Percentiles rank a stretch among this genome's conserved stretches.
Conservation (phyloP, 1,140 invertebrate species). For the Diorhabda carinulata region DNA sequence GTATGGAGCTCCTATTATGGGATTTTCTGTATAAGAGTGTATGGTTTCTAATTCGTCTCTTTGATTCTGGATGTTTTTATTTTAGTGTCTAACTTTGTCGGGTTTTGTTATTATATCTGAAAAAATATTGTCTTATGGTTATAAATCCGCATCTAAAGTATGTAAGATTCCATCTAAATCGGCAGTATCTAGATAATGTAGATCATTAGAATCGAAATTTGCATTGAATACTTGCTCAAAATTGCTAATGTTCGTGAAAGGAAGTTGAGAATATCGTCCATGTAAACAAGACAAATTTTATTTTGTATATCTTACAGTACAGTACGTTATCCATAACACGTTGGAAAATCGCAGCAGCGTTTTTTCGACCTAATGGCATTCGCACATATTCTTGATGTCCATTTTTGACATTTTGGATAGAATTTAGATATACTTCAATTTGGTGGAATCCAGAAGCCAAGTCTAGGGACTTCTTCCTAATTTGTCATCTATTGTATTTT, state of each 20-base stretch:
- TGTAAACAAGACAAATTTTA: constrained; percentile 14
- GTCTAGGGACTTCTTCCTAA: constrained; percentile 30
- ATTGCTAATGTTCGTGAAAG: constrained; percentile 14
- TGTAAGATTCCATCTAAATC: no score
- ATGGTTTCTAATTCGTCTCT: no score
- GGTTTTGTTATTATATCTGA: no score
- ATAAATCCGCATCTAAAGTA: no score
- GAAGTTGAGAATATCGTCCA: constrained; percentile 13
- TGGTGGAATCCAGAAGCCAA: no score
- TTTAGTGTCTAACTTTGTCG: no score
- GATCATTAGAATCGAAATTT: background rate
- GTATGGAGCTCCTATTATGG: no score
- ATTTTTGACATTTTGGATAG: constrained; percentile 10
- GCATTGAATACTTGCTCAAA: background rate
- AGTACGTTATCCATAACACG: constrained; percentile 34
- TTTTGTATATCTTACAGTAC: constrained; percentile 12
- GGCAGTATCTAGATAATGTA: no score
- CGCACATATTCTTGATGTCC: constrained; percentile 38
- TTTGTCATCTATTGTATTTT: constrained; percentile 45
- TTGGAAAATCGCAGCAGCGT: constrained; percentile 42
- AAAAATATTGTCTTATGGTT: no score
- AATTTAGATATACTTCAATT: constrained; percentile 10
- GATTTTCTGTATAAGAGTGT: no score
- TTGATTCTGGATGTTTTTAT: no score
- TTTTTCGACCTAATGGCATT: constrained; percentile 48